phyloP scores from a whole-genome alignment of 1,140 invertebrate species.

The Araneus ventricosus region DNA sequence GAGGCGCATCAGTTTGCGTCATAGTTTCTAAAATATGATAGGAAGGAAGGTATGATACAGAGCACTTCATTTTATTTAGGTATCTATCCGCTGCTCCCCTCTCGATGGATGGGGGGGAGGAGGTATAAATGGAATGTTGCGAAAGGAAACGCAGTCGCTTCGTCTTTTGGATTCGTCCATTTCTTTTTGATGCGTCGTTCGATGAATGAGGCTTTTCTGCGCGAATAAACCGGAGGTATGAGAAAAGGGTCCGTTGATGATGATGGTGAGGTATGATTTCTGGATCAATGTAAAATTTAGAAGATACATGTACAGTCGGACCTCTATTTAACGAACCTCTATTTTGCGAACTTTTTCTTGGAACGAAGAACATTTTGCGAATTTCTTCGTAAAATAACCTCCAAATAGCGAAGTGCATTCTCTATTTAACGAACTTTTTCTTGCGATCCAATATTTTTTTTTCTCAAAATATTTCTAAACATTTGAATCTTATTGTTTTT shows the following conservation, averaged over 20 bases:
- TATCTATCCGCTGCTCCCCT: background rate
- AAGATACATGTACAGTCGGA: too few species aligned
- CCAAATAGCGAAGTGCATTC: too few species aligned
- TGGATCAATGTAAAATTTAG: background rate
- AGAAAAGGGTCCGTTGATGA: background rate
- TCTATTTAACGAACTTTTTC: too few species aligned
- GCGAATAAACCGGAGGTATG: background rate
- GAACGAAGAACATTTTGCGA: too few species aligned
- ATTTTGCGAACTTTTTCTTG: too few species aligned
- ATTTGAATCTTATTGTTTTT: too few species aligned
- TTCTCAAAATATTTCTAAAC: too few species aligned
- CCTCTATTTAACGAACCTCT: too few species aligned
- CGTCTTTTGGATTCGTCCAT: background rate
- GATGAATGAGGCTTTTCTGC: background rate
- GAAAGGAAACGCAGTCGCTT: background rate
- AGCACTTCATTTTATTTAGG: conserved; percentile 19
- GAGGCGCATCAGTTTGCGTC: conserved; percentile 9
- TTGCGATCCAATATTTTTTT: too few species aligned
- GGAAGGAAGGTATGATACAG: background rate
- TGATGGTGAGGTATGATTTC: background rate
- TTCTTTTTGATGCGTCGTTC: background rate
- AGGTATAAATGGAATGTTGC: conserved; percentile 21
- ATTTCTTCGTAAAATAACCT: too few species aligned
- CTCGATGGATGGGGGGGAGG: background rate
- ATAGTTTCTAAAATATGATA: background rate